Percentiles rank a stretch among this genome's conserved stretches.
These are phyloP conservation scores for Oikopleura albicans DNA, from an alignment of 23 tunicate genomes.

Conservation along the genomic window DNA sequence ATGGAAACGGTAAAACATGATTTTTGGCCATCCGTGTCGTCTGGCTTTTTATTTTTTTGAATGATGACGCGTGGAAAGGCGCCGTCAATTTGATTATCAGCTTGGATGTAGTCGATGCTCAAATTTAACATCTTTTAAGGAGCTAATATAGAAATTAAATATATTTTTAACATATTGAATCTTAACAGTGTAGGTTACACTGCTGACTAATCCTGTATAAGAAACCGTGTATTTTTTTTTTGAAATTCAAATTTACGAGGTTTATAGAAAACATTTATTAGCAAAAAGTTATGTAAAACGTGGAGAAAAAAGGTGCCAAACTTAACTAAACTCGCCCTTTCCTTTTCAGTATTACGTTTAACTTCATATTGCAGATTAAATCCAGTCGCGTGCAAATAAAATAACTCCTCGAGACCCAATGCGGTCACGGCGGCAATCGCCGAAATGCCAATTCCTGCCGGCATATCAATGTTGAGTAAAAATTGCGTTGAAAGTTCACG, in stretches of 20 bases:
- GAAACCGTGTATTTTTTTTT: too few species aligned
- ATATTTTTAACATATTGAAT: too few species aligned
- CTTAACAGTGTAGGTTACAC: too few species aligned
- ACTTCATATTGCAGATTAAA: conserved; percentile 25
- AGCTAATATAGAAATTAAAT: too few species aligned
- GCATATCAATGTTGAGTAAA: conserved; percentile 19
- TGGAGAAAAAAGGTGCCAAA: too few species aligned
- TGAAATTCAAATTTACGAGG: too few species aligned
- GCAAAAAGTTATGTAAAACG: too few species aligned
- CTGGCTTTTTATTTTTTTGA: background rate
- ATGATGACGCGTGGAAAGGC: background rate
- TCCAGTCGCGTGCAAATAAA: conserved; percentile 55
- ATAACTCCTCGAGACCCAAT: conserved; percentile 54
- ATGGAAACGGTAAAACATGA: background rate
- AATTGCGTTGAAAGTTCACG: background rate
- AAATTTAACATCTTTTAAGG: too few species aligned
- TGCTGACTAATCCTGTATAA: too few species aligned
- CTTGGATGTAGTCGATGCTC: background rate
- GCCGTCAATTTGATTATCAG: background rate
- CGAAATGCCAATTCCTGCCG: conserved; percentile 60
- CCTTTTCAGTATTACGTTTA: background rate
- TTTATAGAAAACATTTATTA: too few species aligned
- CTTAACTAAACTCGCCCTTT: too few species aligned
- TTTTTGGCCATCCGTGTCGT: background rate
- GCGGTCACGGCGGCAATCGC: conserved; percentile 23